These are phyloP conservation scores for Thripadectes ignobilis DNA, from an alignment of 2,797 vertebrate genomes.

Conservation along the genomic window DNA sequence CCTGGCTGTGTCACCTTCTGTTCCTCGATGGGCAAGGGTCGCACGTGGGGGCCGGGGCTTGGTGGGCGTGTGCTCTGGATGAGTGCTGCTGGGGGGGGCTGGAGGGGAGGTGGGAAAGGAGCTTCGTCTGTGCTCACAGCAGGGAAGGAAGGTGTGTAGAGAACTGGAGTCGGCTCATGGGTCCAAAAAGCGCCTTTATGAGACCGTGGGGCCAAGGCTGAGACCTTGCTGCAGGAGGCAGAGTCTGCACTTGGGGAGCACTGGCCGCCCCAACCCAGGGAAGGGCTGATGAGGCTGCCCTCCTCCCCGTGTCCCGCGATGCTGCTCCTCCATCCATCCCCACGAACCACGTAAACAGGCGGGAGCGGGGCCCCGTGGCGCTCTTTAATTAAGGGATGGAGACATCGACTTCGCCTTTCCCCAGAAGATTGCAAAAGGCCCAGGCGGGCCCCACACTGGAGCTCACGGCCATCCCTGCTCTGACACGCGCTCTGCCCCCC, in stretches of 20 bases:
- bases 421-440: slow-evolving; percentile 60
- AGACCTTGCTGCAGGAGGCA: background rate
- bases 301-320: fast-evolving
- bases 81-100: background rate
- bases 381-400: slow-evolving; percentile 50
- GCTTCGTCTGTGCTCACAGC: background rate
- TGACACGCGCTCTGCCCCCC: background rate
- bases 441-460: slow-evolving; percentile 13
- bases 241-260: fast-evolving
- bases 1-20: slow-evolving; percentile 46
- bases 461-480: slow-evolving; percentile 50
- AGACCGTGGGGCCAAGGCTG: background rate
- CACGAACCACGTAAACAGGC: background rate
- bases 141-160: background rate
- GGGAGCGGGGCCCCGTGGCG: background rate
- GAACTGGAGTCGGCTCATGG: fast-evolving
- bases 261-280: background rate
- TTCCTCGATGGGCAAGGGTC: background rate
- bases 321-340: background rate
- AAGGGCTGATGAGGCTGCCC: fast-evolving
- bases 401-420: background rate
- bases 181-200: background rate
- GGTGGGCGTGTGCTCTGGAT: background rate
- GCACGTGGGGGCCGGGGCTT: fast-evolving
- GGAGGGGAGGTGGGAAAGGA: background rate